These are phyloP conservation scores for Cetonia aurata DNA, from an alignment of 2,888 invertebrate genomes.

Conservation along the genomic window DNA sequence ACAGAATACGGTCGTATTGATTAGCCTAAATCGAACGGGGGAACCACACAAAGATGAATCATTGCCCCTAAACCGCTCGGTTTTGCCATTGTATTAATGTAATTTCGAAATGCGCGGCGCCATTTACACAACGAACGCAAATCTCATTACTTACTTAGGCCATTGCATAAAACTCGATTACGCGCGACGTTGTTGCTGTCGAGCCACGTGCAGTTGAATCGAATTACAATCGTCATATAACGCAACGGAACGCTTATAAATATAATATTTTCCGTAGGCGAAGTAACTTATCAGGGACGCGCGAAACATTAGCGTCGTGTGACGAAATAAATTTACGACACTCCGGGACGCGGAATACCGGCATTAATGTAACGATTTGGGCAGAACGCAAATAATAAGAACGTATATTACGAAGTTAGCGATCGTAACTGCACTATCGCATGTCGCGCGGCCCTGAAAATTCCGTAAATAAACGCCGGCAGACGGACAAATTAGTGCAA, in stretches of 20 bases:
- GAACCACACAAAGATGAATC: too few relatives aligned
- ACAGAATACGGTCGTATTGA: too few relatives aligned
- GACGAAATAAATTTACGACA: conserved; percentile 32
- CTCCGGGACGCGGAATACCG: neutral
- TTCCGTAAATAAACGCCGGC: conserved; percentile 6
- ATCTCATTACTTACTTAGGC: conserved; percentile 16
- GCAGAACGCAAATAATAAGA: conserved; percentile 28
- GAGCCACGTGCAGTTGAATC: neutral
- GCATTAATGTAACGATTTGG: conserved; percentile 30
- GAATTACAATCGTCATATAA: conserved; percentile 20
- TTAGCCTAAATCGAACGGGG: too few relatives aligned
- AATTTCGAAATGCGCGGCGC: too few relatives aligned
- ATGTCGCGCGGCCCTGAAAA: conserved; percentile 17
- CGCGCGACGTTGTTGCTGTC: neutral
- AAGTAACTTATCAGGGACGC: conserved; percentile 29
- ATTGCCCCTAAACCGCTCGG: too few relatives aligned
- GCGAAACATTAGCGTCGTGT: conserved; percentile 30
- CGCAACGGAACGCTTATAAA: conserved; percentile 3
- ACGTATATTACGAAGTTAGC: conserved; percentile 16
- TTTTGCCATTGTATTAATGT: too few relatives aligned
- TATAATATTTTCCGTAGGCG: conserved; percentile 11
- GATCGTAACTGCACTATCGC: conserved; percentile 33
- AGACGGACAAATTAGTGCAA: conserved; percentile 13
- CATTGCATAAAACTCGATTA: conserved; percentile 15
- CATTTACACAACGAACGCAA: neutral